These are phyloP conservation scores for Tridacna crocea DNA, from an alignment of 2,888 invertebrate species.

Conservation along the genomic window DNA sequence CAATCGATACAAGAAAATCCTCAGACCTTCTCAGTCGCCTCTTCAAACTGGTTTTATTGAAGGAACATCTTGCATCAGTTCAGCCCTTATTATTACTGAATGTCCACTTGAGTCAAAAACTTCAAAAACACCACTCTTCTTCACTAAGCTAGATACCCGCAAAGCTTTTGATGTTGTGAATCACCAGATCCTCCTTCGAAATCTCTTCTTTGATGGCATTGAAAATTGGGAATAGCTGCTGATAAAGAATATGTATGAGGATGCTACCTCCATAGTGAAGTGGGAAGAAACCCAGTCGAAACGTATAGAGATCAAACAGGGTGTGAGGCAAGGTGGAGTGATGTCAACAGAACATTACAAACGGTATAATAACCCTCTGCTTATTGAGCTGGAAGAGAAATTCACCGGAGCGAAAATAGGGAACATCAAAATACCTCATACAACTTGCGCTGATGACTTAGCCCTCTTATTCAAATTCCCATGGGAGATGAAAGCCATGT, in stretches of 20 bases:
- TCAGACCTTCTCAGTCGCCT: constrained; percentile 2
- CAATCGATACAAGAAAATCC: neutral
- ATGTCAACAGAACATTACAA: constrained; percentile 16
- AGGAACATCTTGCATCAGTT: constrained; percentile 16
- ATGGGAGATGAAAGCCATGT: neutral
- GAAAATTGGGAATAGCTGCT: neutral
- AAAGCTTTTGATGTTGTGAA: constrained; percentile 32
- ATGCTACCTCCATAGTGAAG: constrained; percentile 11
- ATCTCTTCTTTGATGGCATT: constrained; percentile 18
- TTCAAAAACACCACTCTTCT: neutral
- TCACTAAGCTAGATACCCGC: constrained; percentile 20
- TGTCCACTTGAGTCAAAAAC: constrained; percentile 14
- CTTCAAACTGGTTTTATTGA: constrained; percentile 22
- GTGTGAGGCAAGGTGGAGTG: constrained; percentile 16
- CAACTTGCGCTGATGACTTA: no score
- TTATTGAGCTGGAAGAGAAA: constrained; percentile 20
- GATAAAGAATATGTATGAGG: neutral
- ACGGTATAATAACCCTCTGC: constrained; percentile 20
- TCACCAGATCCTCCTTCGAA: constrained; percentile 13
- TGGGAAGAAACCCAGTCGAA: constrained; percentile 15
- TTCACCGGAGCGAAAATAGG: constrained; percentile 22
- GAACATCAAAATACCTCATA: constrained; percentile 7
- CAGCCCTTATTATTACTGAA: constrained; percentile 22
- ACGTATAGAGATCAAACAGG: neutral
- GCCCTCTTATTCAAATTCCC: constrained; percentile 4